Base-by-base conservation (phyloP, 2,888 invertebrate genomes). In the Prostheceraeus crozeri region DNA sequence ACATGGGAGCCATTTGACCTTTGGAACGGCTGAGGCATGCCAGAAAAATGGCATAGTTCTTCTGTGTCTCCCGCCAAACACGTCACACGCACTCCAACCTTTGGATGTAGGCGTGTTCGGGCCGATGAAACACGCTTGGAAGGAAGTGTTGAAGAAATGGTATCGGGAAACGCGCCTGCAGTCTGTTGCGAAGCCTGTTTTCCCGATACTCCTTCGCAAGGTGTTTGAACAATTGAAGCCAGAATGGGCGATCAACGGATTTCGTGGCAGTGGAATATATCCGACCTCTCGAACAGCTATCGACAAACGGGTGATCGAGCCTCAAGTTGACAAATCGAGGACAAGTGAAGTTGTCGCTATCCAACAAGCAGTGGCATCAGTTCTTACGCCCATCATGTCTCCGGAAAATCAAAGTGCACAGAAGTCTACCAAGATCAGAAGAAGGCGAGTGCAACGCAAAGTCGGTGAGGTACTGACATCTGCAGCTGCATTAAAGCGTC, bases 141-240 rank as follows among this genome's bases (percentile, higher is more conserved):
- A 14, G n/a, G 6, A 40, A 23, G 45, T 40, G n/a, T 40, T 40
- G 45, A 40, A 40, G 45, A 40, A 40, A 23, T 40, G 45, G 45
- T 40, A 6, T 33, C 8, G 19, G 45, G 45, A 23, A 40, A 14
- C 45, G 19, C n/a, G 45, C 21, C 45, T 40, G 19, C 45, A 40
- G 19, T 14, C 45, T 19, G 6, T 14, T 40, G 19, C 21, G 19
- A 14, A 40, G 19, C 14, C 45, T 40, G 45, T 40, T 40, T n/a
- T n/a, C n/a, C n/a, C n/a, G n/a, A n/a, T n/a, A n/a, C n/a, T n/a
- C n/a, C n/a, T n/a, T n/a, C n/a, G n/a, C n/a, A n/a, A n/a, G n/a
- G n/a, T n/a, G n/a, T n/a, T n/a, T n/a, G n/a, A n/a, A n/a, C n/a
- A n/a, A n/a, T n/a, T n/a, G n/a, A n/a, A n/a, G n/a, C n/a, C n/a